These are phyloP conservation scores for Polyommatus iphigenia DNA, from an alignment of 2,888 invertebrate genomes.

Conservation along the genomic window DNA sequence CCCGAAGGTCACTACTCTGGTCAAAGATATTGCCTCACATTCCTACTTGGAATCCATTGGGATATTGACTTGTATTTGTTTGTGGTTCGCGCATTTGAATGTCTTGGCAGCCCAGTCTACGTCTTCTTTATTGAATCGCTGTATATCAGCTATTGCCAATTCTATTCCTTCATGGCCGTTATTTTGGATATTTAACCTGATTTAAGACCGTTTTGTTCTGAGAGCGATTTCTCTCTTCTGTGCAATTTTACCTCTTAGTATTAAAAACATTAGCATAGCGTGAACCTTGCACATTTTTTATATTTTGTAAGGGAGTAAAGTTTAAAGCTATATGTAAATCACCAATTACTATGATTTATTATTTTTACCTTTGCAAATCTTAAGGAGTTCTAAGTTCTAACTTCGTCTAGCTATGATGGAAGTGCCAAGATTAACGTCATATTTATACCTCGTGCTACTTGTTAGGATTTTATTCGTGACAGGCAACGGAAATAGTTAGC, in stretches of 20 bases:
- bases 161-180: too few relatives aligned
- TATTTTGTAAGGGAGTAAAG: too few relatives aligned
- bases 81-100: slow-evolving; percentile 35
- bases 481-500: slow-evolving; percentile 22
- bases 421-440: not conserved
- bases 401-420: not conserved
- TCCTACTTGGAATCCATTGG: slow-evolving; percentile 20
- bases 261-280: too few relatives aligned
- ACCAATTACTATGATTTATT: too few relatives aligned
- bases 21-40: slow-evolving; percentile 42
- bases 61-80: slow-evolving; percentile 18
- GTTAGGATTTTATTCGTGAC: slow-evolving; percentile 19
- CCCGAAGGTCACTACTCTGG: slow-evolving; percentile 73
- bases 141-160: too few relatives aligned
- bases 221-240: too few relatives aligned
- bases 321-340: too few relatives aligned
- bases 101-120: not conserved
- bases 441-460: slow-evolving; percentile 12
- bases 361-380: not conserved
- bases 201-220: too few relatives aligned
- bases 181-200: too few relatives aligned
- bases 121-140: not conserved
- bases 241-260: too few relatives aligned
- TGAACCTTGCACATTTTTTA: too few relatives aligned
- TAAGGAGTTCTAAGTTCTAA: slow-evolving; percentile 35